Evolutionary conservation across 2,113 vertebrate species (phyloP), one percentile per base, ranked within the genome.

Genomic region (Callocephalon fimbriatum): DNA sequence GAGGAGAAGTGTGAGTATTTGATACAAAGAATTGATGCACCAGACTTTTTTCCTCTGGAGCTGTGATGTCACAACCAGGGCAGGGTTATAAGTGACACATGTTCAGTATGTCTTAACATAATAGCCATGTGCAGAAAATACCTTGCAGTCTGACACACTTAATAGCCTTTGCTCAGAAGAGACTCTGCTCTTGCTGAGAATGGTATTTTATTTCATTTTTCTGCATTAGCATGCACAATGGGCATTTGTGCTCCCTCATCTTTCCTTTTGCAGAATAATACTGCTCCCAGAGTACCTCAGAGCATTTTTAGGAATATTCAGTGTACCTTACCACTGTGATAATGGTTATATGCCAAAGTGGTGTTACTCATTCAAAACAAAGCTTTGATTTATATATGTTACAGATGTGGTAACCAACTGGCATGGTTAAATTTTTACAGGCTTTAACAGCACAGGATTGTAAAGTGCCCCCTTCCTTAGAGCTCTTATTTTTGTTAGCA

Each of bases 71-170:
- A 87, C 77, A 90, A 80, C 70, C 45, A 77, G 96, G 92, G 70
- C 80, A 96, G 84, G 86, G 87, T 97, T 85, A 56, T 32, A 38
- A 93, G 50, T 86, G 95, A 78, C 95, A 96, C 65, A 84, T 89
- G 86, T 92, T 96, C 78, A 38, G 63, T 90, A 88, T 80, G 82
- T 87, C 47, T 96, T 94, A 87, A 87, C 91, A 87, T 94, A 96
- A 94, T 79, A 95, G 37, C 85, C 56, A 35, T 91, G 91, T 95
- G 89, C 95, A 83, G 86, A 97, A 96, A 62, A 89, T 96, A 82
- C 72, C 71, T 32, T 93, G 26, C 37, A 87, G 71, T 80, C 76
- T 71, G 70, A 86, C 74, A 74, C 45, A 50, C 59, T 90, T 90
- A 97, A 87, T 81, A 79, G 74, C 86, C 59, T 89, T 74, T 88